These are phyloP conservation scores for Pycnonotus jocosus DNA, from an alignment of 2,113 vertebrate genomes.

Conservation along the genomic window DNA sequence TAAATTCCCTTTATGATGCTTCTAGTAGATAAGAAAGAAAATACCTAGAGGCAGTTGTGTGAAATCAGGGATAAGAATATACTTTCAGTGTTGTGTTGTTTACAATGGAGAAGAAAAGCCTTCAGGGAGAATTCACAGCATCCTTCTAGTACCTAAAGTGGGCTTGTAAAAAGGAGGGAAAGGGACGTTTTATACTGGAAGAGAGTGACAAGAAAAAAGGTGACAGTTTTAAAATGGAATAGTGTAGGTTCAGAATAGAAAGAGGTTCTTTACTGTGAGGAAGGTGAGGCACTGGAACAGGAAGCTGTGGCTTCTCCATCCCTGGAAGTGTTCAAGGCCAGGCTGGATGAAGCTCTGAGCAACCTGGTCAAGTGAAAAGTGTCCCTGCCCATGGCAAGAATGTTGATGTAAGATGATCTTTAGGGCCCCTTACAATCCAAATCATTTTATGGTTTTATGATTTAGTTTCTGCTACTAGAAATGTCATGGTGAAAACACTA, in stretches of 20 bases:
- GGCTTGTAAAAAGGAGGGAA: not conserved
- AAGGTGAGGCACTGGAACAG: not conserved
- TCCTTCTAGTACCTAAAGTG: not conserved
- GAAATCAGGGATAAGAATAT: not conserved
- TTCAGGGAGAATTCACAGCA: not conserved
- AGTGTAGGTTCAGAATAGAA: not conserved
- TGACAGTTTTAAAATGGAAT: not conserved
- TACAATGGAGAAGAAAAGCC: not conserved
- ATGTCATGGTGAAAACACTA: not conserved
- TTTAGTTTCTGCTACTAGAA: not conserved
- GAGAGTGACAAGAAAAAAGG: not conserved
- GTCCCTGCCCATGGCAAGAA: not conserved
- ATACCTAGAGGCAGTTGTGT: not conserved
- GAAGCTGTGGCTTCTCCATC: not conserved
- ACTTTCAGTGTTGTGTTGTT: not conserved
- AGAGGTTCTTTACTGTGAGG: not conserved
- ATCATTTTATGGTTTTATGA: not conserved
- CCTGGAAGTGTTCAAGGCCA: not conserved
- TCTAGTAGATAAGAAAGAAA: not conserved
- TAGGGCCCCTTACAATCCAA: not conserved
- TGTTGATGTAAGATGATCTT: not conserved
- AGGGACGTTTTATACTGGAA: not conserved
- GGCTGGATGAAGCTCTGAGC: not conserved
- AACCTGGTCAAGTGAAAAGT: not conserved
- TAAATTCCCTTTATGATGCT: not conserved